phyloP scores from a whole-genome alignment of 2,797 vertebrate species.

The Allobates femoralis region DNA sequence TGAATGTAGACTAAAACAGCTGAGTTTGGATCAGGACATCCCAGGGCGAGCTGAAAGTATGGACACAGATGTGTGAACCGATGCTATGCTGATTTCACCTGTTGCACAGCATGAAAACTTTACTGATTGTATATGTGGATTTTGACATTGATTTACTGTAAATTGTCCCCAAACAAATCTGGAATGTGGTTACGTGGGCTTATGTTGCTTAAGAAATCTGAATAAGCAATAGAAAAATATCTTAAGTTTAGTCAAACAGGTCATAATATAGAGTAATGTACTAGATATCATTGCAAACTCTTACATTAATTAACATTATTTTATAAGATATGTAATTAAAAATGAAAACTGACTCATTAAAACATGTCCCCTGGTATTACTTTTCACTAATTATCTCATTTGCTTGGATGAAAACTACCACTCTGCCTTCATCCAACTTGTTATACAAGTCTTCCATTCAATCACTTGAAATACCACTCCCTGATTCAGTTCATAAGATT shows the following conservation, averaged over 20 bases:
- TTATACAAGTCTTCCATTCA: not conserved
- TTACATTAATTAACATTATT: not conserved
- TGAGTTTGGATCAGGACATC: too few relatives aligned
- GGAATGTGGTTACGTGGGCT: not conserved
- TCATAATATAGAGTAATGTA: not conserved
- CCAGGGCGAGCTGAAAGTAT: too few relatives aligned
- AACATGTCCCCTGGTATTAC: not conserved
- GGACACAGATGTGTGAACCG: too few relatives aligned
- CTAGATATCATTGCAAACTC: not conserved
- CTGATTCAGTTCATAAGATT: not conserved
- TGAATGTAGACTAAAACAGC: too few relatives aligned
- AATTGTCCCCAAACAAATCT: not conserved
- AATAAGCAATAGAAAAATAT: not conserved
- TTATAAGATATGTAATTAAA: not conserved
- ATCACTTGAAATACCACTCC: conserved; percentile 22
- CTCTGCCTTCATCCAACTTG: not conserved
- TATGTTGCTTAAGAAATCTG: not conserved
- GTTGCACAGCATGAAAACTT: too few relatives aligned
- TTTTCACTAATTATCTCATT: not conserved
- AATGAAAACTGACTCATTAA: not conserved
- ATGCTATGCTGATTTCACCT: too few relatives aligned
- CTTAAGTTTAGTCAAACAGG: not conserved
- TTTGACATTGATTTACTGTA: too few relatives aligned
- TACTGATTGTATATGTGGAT: too few relatives aligned
- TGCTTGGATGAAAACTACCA: not conserved